Conservation (phyloP, 2,888 invertebrate species). For the Lasioglossum calceatum region DNA sequence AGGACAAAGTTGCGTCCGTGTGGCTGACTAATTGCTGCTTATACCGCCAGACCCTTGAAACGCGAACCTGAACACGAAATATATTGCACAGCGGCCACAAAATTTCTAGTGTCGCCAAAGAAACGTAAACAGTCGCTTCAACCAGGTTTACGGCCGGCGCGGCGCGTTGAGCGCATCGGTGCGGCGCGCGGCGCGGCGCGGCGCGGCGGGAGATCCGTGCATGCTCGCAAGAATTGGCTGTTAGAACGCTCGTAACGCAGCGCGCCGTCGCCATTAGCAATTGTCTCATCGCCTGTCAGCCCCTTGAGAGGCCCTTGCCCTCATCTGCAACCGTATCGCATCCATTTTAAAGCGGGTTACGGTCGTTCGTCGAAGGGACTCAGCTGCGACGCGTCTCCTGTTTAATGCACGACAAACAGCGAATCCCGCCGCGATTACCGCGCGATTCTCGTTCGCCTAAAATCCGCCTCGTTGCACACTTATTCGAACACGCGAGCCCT, state of each 20-base stretch:
- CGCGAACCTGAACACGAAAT: not conserved
- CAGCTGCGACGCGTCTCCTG: not conserved
- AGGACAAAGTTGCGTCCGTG: not conserved
- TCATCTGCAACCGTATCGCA: not conserved
- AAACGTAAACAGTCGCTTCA: not conserved
- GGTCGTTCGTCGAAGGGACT: not conserved
- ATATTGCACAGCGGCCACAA: not conserved
- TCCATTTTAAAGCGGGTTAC: slow-evolving; percentile 10
- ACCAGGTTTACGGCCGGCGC: not conserved
- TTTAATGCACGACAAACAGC: slow-evolving; percentile 24
- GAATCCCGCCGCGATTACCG: slow-evolving; percentile 1
- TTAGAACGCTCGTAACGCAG: slow-evolving; percentile 7
- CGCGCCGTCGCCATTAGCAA: slow-evolving; percentile 8
- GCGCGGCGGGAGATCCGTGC: not conserved
- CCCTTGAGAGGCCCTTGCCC: not conserved
- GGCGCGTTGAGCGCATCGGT: not conserved
- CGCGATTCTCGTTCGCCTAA: slow-evolving; percentile 5
- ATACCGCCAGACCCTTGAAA: not conserved
- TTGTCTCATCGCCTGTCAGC: not conserved
- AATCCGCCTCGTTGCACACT: slow-evolving; percentile 4
- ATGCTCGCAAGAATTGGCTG: not conserved
- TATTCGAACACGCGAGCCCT: slow-evolving; percentile 10
- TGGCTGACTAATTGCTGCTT: not conserved
- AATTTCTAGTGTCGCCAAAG: not conserved
- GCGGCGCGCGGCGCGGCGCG: too few relatives aligned